phyloP scores from a whole-genome alignment of 2,797 vertebrate species.

The Cynopterus sphinx region DNA sequence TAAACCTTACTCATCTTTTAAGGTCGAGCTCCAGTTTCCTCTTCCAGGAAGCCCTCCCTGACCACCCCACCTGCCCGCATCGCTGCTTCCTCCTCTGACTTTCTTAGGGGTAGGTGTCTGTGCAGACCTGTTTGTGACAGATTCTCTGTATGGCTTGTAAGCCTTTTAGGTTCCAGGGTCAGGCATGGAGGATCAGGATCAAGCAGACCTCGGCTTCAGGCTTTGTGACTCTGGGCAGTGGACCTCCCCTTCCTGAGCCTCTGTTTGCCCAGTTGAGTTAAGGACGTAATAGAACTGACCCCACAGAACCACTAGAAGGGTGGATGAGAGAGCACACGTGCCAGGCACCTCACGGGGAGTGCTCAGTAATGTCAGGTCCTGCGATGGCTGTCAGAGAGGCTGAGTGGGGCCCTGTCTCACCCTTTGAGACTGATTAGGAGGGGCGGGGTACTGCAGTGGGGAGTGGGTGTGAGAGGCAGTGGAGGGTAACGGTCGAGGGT shows the following conservation, averaged over 20 bases:
- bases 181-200: not conserved
- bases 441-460: not conserved
- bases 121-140: not conserved
- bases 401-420: not conserved
- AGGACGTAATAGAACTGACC: not conserved
- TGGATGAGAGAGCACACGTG: fast-evolving
- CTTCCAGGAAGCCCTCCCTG: not conserved
- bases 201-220: not conserved
- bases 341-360: fast-evolving
- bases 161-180: not conserved
- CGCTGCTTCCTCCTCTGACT: not conserved
- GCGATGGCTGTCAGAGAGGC: fast-evolving
- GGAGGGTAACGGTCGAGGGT: fast-evolving
- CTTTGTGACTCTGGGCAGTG: not conserved
- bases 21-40: not conserved
- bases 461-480: not conserved
- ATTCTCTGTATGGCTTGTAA: not conserved
- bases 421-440: not conserved
- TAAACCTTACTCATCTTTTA: not conserved
- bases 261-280: not conserved
- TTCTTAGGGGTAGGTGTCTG: not conserved
- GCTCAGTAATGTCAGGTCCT: not conserved
- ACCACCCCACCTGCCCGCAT: not conserved
- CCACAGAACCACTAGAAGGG: not conserved
- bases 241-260: not conserved